Conservation (phyloP, 1,140 invertebrate species). For the Zaprionus ornatus region DNA sequence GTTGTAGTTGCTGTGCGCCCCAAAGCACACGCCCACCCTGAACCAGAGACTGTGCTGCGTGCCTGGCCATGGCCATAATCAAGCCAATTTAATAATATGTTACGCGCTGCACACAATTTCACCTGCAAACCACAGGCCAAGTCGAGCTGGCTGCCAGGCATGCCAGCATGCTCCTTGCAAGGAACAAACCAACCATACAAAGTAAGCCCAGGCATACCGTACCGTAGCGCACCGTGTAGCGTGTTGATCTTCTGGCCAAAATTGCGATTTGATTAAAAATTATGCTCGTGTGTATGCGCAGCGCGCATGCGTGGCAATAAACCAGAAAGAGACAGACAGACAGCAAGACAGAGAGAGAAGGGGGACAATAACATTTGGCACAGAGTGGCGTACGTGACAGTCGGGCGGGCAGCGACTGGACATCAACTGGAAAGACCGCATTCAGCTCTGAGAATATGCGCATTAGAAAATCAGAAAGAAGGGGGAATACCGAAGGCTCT, state of each 20-base stretch:
- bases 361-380: constrained; percentile 38
- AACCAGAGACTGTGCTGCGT: constrained; percentile 27
- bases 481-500: too few relatives aligned
- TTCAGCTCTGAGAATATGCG: constrained; percentile 42
- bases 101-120: constrained; percentile 78
- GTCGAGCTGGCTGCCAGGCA: background rate
- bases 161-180: constrained; percentile 13
- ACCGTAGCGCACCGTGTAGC: background rate
- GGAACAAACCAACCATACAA: constrained; percentile 9
- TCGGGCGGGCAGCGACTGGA: constrained; percentile 1
- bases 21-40: constrained; percentile 43
- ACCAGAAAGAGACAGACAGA: background rate
- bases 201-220: background rate
- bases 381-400: constrained; percentile 46
- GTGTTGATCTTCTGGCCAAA: constrained; percentile 39
- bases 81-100: constrained; percentile 80
- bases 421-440: constrained; percentile 28
- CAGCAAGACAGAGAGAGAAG: background rate
- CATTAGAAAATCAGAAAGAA: constrained; percentile 26
- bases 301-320: constrained; percentile 39
- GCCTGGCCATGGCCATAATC: constrained; percentile 67
- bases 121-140: constrained; percentile 53
- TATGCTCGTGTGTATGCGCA: constrained; percentile 44
- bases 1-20: constrained; percentile 8
- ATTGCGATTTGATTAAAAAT: constrained; percentile 63